Conservation (phyloP, 2,797 vertebrate species). For the Australoheros facetus region DNA sequence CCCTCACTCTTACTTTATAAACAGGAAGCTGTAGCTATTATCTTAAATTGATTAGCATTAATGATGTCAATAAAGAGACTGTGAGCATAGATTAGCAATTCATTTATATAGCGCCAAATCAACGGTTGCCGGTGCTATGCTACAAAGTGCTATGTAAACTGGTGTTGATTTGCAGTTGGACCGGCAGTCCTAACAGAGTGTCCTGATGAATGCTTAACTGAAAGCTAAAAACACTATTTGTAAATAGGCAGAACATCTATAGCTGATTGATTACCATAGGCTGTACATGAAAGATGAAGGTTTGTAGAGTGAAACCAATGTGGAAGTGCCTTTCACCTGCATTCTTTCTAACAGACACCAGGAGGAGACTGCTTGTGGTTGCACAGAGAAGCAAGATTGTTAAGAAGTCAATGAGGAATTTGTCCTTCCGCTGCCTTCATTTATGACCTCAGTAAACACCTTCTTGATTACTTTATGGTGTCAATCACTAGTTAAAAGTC, state of each 20-base stretch:
- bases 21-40: background rate
- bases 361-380: background rate
- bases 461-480: background rate
- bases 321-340: background rate
- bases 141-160: background rate
- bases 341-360: background rate
- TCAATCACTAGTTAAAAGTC: background rate
- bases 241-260: background rate
- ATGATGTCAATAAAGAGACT: background rate
- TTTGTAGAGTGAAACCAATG: background rate
- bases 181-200: background rate
- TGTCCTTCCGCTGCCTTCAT: background rate
- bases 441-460: background rate
- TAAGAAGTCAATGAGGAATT: background rate
- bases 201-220: background rate
- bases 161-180: background rate
- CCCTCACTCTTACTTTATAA: background rate
- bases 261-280: background rate
- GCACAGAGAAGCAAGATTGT: background rate
- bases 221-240: constrained; percentile 11
- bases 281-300: background rate
- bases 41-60: background rate
- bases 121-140: no score
- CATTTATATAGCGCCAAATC: no score
- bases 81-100: background rate